Evolutionary conservation across 2,888 invertebrate species (phyloP), one percentile per base, ranked within the genome.

Genomic region (Pterostichus niger): DNA sequence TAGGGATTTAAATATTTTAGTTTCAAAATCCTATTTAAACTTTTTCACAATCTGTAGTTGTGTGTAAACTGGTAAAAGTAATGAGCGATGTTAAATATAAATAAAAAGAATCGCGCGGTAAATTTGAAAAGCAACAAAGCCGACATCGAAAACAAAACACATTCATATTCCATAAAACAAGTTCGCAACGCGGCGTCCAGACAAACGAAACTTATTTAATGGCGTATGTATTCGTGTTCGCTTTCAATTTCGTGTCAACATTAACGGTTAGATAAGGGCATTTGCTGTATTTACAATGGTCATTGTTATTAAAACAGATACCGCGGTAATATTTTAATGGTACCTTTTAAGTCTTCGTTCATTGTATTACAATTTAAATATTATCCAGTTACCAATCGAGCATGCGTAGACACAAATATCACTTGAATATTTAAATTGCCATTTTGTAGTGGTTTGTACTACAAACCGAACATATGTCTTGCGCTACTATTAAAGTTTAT

Each of bases 321-420:
- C 59, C 49, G 46, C 56, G 59, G 82, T 75, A 75, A 82, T 82
- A 82, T 59, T 82, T 82, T 75, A 75, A 82, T 75, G 75, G 75
- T 56, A 35, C 75, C 82, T 61, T 82, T 75, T 75, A 82, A 82
- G 82, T 75, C 75, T 11, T 46, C 75, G 82, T 54, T 81, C 82
- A 82, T 82, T 82, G 82, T 82, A 82, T 82, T 82, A 82, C 82
- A 75, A 82, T 82, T 82, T 82, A 75, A 82, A 82, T 82, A 75
- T 82, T 75, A 82, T 82, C 82, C 82, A 31, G 31, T 49, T 1
- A 46, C 33, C 68, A 44, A 64, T 64, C 64, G 80, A 68, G 52
- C 77, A 7, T 80, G 68, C 68, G 49, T 15, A 46, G n/a, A 68
- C 44, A 73, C 81, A 73, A 71, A 81, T 71, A 81, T 81, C 81